These are phyloP conservation scores for Cassiopea xamachana DNA, from an alignment of 30 jellyfish, hydroid and myxozoan species.

Conservation along the genomic window DNA sequence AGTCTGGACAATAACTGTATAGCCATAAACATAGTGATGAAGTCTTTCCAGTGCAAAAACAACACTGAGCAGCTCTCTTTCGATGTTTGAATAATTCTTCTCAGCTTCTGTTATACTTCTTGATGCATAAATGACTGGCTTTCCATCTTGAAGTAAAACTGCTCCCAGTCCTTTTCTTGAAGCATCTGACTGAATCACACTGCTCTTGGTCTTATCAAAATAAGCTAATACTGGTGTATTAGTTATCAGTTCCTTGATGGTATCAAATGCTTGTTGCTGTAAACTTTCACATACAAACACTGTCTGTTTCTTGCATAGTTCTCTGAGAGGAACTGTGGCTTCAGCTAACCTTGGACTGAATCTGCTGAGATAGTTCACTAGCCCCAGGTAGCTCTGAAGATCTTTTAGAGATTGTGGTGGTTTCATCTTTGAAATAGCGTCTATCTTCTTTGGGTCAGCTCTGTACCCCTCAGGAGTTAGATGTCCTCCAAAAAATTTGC, in stretches of 20 bases:
- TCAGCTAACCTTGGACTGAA: slow-evolving; percentile 15
- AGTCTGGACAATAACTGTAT: slow-evolving; percentile 6
- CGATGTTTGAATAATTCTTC: slow-evolving; percentile 18
- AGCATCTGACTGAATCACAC: slow-evolving; percentile 50
- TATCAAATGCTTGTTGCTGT: slow-evolving; percentile 40
- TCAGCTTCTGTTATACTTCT: slow-evolving; percentile 43
- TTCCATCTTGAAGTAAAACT: slow-evolving; percentile 47
- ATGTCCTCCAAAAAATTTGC: slow-evolving; percentile 10
- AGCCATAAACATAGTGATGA: slow-evolving; percentile 42
- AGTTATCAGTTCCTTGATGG: slow-evolving; percentile 5
- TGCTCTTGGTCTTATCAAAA: slow-evolving; percentile 31
- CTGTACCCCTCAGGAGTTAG: slow-evolving; percentile 13
- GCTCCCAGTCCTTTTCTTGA: slow-evolving; percentile 45
- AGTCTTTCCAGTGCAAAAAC: slow-evolving; percentile 26
- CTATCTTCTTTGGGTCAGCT: slow-evolving; percentile 16
- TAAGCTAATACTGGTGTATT: slow-evolving; percentile 37
- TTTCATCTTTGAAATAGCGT: slow-evolving; percentile 13
- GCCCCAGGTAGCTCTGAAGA: slow-evolving; percentile 50
- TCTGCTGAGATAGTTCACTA: slow-evolving; percentile 34
- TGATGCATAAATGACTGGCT: slow-evolving; percentile 64
- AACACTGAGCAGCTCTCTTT: not conserved
- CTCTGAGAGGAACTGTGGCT: slow-evolving; percentile 41
- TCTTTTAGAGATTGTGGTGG: slow-evolving; percentile 15
- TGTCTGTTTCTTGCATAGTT: slow-evolving; percentile 13
- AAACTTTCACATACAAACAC: slow-evolving; percentile 29